These are phyloP conservation scores for Podabrus alpinus DNA, from an alignment of 2,888 invertebrate species.

Conservation along the genomic window DNA sequence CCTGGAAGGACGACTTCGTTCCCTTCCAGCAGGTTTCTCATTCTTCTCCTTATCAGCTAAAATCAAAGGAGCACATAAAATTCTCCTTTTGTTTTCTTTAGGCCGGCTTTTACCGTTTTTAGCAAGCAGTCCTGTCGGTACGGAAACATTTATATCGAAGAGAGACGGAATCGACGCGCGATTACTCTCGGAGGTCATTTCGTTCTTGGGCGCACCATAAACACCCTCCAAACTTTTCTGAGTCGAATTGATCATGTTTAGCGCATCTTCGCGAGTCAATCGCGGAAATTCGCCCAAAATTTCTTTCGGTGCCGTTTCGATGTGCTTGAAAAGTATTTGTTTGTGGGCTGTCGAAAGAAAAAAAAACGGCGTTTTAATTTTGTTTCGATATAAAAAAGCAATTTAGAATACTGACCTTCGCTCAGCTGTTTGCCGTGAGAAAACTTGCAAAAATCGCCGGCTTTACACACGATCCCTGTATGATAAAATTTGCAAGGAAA, in stretches of 20 bases:
- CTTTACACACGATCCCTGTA: conserved; percentile 84
- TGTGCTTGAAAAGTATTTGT: conserved; percentile 66
- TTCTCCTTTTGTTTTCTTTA: not conserved
- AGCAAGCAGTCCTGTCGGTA: conserved; percentile 45
- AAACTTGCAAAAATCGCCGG: conserved; percentile 84
- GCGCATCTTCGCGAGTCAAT: conserved; percentile 76
- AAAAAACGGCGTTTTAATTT: not conserved
- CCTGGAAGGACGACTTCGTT: conserved; percentile 48
- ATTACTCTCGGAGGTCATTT: conserved; percentile 21
- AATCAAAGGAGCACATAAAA: not conserved
- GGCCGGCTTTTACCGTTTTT: conserved; percentile 27
- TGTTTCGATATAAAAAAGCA: not conserved
- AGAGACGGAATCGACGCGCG: conserved; percentile 49
- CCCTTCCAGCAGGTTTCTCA: conserved; percentile 37
- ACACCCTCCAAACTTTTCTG: conserved; percentile 58
- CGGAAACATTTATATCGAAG: conserved; percentile 50
- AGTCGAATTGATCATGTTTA: conserved; percentile 57
- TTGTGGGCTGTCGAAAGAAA: conserved; percentile 44
- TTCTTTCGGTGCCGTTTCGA: conserved; percentile 89
- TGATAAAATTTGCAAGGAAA: conserved; percentile 98
- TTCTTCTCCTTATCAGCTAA: conserved; percentile 33
- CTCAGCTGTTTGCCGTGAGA: conserved; percentile 87
- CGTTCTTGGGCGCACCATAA: conserved; percentile 47
- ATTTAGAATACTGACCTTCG: conserved; percentile 60
- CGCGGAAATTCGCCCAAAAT: conserved; percentile 89